Conservation (phyloP, 2,113 vertebrate genomes). For the Narcine bancroftii region DNA sequence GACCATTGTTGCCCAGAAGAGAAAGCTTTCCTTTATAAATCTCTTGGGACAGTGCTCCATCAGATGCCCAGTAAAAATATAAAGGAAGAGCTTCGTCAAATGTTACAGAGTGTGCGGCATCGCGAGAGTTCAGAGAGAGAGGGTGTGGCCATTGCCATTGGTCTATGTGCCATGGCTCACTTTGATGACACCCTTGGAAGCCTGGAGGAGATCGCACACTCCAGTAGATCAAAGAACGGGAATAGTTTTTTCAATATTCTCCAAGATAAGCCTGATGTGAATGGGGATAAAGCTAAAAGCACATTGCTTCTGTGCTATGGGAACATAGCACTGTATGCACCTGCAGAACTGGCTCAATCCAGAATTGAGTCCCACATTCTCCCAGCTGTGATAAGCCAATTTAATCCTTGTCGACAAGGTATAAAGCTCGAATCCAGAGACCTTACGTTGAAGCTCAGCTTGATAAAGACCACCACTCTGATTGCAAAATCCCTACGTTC, state of each 20-base stretch:
- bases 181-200: conserved; percentile 75
- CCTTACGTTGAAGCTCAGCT: conserved; percentile 77
- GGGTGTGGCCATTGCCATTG: conserved; percentile 75
- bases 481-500: conserved; percentile 65
- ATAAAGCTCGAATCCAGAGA: conserved; percentile 55
- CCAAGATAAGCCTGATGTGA: conserved; percentile 73
- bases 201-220: conserved; percentile 66
- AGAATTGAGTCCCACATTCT: conserved; percentile 72
- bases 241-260: neutral
- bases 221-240: neutral
- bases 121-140: conserved; percentile 68
- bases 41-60: conserved; percentile 67
- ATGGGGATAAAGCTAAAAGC: conserved; percentile 77
- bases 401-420: conserved; percentile 71
- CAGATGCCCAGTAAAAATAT: conserved; percentile 65
- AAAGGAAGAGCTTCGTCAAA: conserved; percentile 52
- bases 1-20: conserved; percentile 63
- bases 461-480: conserved; percentile 74
- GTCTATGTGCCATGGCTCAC: conserved; percentile 75
- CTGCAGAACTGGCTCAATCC: conserved; percentile 67
- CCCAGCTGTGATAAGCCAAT: conserved; percentile 66
- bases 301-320: conserved; percentile 80
- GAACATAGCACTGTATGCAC: conserved; percentile 63
- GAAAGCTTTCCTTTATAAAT: conserved; percentile 83
- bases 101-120: conserved; percentile 57